These are phyloP conservation scores for Myotis myotis DNA, from an alignment of 2,797 vertebrate species.

Conservation along the genomic window DNA sequence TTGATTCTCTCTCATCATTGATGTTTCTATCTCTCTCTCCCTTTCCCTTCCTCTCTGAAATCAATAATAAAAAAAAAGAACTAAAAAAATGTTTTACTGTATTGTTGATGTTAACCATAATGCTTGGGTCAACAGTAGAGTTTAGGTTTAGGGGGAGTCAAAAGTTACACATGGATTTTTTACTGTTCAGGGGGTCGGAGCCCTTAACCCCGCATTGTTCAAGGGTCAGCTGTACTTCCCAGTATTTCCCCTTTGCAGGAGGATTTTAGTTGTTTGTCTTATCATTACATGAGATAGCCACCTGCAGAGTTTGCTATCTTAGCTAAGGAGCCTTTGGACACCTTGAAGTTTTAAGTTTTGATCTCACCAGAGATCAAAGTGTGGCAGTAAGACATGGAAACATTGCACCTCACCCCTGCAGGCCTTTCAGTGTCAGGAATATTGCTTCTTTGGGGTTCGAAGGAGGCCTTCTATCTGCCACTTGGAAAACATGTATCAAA, in stretches of 20 bases:
- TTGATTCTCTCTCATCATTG: no score
- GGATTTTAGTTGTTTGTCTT: background rate
- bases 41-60: no score
- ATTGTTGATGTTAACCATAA: background rate
- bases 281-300: background rate
- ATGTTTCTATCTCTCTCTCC: no score
- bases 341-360: background rate
- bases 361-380: conserved; percentile 20
- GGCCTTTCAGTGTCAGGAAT: conserved; percentile 58
- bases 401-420: conserved; percentile 18
- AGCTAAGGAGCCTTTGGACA: background rate
- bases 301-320: conserved; percentile 56
- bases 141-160: background rate
- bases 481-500: conserved; percentile 43
- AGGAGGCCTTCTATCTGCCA: conserved; percentile 43
- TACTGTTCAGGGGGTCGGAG: background rate
- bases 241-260: background rate
- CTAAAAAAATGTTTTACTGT: no score
- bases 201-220: background rate
- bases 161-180: background rate
- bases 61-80: no score
- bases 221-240: background rate
- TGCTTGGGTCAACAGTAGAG: background rate
- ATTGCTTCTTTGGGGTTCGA: conserved; percentile 1
- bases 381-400: background rate